phyloP scores from a whole-genome alignment of 2,888 invertebrate genomes.

The Gastrophysa polygoni region DNA sequence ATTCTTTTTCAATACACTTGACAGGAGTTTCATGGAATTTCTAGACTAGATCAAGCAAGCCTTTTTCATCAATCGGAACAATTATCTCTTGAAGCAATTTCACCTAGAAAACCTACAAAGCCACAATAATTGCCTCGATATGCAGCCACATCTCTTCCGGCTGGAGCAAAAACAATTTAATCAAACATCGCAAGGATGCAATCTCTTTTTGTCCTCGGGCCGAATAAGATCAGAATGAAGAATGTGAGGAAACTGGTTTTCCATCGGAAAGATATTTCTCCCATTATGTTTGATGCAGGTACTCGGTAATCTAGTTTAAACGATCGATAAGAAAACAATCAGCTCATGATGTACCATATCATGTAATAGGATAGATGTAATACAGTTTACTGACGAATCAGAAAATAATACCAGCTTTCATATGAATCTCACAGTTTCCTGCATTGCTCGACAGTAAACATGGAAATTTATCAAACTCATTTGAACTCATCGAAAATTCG shows the following conservation, averaged over 20 bases:
- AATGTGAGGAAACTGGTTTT: not conserved
- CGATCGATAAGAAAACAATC: no score
- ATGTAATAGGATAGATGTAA: no score
- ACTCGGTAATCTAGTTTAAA: no score
- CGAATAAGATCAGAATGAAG: constrained; percentile 24
- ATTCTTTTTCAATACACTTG: no score
- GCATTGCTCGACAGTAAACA: no score
- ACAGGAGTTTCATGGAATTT: not conserved
- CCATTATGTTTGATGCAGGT: no score
- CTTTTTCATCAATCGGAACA: not conserved
- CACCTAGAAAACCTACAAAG: constrained; percentile 29
- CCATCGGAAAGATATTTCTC: no score
- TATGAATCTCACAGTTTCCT: no score
- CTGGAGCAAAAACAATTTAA: constrained; percentile 53
- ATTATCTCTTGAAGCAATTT: constrained; percentile 14
- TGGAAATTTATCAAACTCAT: no score
- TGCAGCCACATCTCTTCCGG: constrained; percentile 38
- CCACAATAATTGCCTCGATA: constrained; percentile 38
- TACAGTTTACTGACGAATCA: not conserved
- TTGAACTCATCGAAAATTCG: no score
- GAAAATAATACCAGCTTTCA: no score
- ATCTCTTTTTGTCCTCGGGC: constrained; percentile 50
- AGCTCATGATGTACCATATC: no score
- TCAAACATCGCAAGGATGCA: constrained; percentile 53
- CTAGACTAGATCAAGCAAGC: not conserved